Evolutionary conservation across 2,113 vertebrate species (phyloP).

Genomic region (Carassius carassius): DNA sequence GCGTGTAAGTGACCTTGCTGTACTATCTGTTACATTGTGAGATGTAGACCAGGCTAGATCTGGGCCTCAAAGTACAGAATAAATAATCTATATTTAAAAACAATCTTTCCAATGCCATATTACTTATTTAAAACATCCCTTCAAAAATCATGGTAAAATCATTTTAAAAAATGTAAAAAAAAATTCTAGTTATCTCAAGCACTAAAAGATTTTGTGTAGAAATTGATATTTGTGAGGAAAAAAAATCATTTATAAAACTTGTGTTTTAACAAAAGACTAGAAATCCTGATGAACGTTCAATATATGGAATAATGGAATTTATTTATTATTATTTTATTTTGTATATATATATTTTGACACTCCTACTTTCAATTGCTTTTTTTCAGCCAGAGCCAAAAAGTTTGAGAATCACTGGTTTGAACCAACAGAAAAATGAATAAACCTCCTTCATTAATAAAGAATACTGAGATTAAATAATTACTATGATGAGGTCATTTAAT

Average conservation of each 20-base stretch:
- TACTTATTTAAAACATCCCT: no score
- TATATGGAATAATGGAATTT: background rate
- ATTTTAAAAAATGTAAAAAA: background rate
- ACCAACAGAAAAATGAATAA: background rate
- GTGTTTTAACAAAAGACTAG: background rate
- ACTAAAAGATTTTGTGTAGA: background rate
- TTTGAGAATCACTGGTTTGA: background rate
- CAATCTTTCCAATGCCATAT: no score
- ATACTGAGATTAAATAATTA: background rate
- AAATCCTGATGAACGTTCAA: no score
- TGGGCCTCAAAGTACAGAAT: slow-evolving; percentile 63
- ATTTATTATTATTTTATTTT: background rate
- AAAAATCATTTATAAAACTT: no score
- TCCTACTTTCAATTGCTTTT: background rate
- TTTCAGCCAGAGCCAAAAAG: background rate
- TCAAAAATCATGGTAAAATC: background rate
- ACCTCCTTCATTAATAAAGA: background rate
- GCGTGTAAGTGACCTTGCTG: slow-evolving; percentile 57
- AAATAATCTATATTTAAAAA: slow-evolving; percentile 52
- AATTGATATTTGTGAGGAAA: background rate
- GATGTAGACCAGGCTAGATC: slow-evolving; percentile 52
- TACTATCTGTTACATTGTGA: slow-evolving; percentile 67
- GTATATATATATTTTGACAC: background rate
- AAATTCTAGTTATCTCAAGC: background rate
- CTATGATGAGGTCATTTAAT: background rate